Percentiles rank a stretch among this genome's conserved stretches.
These are phyloP conservation scores for Desmophyllum pertusum DNA, from an alignment of 92 coral and sea anemone species.

Conservation along the genomic window DNA sequence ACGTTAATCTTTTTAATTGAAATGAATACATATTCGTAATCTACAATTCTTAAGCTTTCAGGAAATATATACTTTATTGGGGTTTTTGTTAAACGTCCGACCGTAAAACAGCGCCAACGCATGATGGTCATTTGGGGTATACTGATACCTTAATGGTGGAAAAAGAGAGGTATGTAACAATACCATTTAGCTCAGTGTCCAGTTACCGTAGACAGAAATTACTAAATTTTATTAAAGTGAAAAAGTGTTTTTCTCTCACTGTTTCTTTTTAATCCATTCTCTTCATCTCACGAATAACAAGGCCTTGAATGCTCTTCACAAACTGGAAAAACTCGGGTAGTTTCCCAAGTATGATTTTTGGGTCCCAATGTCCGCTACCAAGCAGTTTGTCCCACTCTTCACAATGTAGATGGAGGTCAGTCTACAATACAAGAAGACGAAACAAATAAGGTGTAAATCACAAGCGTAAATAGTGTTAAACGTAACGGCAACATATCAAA, in stretches of 20 bases:
- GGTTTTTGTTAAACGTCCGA: too few relatives aligned
- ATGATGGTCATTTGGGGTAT: too few relatives aligned
- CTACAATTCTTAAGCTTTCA: too few relatives aligned
- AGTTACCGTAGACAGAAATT: background rate
- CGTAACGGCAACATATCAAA: too few relatives aligned
- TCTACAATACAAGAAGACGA: background rate
- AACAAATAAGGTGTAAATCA: background rate
- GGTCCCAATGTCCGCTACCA: slow-evolving; percentile 19
- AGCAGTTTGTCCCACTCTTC: slow-evolving; percentile 23
- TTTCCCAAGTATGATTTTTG: slow-evolving; percentile 1
- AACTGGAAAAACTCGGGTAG: slow-evolving; percentile 15
- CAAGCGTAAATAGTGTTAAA: too few relatives aligned
- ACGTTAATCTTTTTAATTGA: too few relatives aligned
- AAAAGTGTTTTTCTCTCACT: background rate
- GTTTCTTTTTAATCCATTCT: background rate
- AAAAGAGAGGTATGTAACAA: background rate
- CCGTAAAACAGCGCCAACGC: too few relatives aligned
- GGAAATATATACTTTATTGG: too few relatives aligned
- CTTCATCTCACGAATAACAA: background rate
- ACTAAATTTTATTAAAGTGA: background rate
- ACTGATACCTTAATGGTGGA: too few relatives aligned
- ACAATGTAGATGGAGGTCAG: background rate
- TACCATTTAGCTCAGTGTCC: background rate
- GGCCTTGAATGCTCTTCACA: slow-evolving; percentile 3
- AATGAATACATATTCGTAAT: too few relatives aligned